Base-by-base conservation (phyloP, 2,797 vertebrate species). In the Triplophysa yarkandensis region DNA sequence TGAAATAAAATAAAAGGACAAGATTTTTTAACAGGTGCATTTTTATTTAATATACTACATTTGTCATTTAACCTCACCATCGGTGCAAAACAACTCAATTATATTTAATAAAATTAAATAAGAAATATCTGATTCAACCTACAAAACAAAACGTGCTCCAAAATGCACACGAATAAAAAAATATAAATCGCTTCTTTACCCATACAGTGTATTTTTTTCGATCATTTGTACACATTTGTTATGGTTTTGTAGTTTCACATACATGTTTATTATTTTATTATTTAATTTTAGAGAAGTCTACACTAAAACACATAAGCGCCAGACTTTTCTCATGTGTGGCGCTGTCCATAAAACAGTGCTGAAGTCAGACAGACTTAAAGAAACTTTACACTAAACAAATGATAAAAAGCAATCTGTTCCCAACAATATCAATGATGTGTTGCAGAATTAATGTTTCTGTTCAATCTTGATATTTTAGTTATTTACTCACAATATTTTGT, bases 331-430 rank as follows among this genome's bases (percentile, higher is more conserved):
- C 5, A 4, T 30, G 10, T 36, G 52, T 21, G 77, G 82, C 66
- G 82, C 82, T 83, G 82, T 83, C 82, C 80, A 60, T 66, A 14
- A 57, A 28, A 52, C 41, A 55, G 82, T 83, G 77, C 82, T 83
- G 82, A 81, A 81, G 23, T 61, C 25, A 32, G 6, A n/a, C 3
- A 11, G 21, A 68, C 4, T 34, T 36, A 4, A 23, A 25, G 19
- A 62, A 17, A 32, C 8, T 4, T 32, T 1, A 17, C 0, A n/a
- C 4, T 2, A 64, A 25, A 44, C 3, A 39, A 28, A 41, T 41
- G 46, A 13, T 48, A 17, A 25, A n/a, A 21, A 17, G 2, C 17
- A 17, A 57, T 57, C 13, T 32, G 21, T 16, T 55, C 52, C 25
- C 52, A 55, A 2, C 7, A n/a, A 46, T 7, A 6, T 43, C 5